phyloP scores from a whole-genome alignment of 2,113 vertebrate species.

The Elachura formosa region DNA sequence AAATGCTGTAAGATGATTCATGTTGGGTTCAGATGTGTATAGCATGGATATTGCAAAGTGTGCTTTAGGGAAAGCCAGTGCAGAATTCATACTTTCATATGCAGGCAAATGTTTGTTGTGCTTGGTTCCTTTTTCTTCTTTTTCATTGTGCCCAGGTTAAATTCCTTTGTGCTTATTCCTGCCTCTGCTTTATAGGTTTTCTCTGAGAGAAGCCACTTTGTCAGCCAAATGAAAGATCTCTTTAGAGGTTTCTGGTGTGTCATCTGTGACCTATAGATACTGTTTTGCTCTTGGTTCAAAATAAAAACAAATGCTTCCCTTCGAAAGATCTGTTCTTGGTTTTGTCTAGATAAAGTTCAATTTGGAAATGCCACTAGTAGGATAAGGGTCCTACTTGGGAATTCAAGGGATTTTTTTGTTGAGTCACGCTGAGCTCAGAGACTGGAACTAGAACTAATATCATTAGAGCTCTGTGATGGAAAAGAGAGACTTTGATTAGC shows the following conservation, averaged over 20 bases:
- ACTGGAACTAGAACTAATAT: conserved; percentile 17
- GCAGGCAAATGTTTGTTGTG: background rate
- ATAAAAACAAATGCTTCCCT: conserved; percentile 10
- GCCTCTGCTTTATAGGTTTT: conserved; percentile 11
- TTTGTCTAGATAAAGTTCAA: background rate
- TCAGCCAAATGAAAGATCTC: conserved; percentile 32
- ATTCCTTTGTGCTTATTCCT: conserved; percentile 29
- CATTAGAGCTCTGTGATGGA: background rate
- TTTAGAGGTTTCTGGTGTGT: conserved; percentile 41
- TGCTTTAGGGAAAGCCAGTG: background rate
- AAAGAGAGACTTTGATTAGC: background rate
- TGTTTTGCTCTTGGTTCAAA: conserved; percentile 9
- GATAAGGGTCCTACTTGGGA: background rate
- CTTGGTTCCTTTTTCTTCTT: conserved; percentile 11
- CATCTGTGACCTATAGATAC: conserved; percentile 18
- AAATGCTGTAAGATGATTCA: background rate
- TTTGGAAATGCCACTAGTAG: conserved; percentile 2
- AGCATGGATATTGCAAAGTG: background rate
- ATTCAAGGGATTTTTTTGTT: conserved; percentile 5
- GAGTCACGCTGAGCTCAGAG: background rate
- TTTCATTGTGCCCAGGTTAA: background rate
- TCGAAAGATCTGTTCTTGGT: background rate
- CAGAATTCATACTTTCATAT: background rate
- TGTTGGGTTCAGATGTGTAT: background rate
- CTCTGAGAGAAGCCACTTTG: background rate